These are phyloP conservation scores for Formica selysi DNA, from an alignment of 1,140 invertebrate genomes.

Conservation along the genomic window DNA sequence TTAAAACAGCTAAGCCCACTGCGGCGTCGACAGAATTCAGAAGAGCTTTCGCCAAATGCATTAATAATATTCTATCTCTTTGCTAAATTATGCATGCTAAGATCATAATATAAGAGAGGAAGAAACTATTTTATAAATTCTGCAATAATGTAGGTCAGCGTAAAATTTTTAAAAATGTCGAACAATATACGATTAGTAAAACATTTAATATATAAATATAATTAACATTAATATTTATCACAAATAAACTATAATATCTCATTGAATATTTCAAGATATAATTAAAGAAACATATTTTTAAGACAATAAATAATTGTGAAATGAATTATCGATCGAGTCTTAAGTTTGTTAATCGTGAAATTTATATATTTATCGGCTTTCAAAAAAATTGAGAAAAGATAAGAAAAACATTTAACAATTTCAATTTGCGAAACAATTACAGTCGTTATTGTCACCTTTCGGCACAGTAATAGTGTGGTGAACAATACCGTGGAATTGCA, in stretches of 20 bases:
- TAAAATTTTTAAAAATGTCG: background rate
- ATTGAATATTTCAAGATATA: background rate
- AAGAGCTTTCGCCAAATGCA: constrained; percentile 4
- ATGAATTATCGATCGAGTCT: background rate
- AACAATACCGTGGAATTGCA: constrained; percentile 11
- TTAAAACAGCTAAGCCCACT: constrained; percentile 47
- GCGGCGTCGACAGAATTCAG: constrained; percentile 18
- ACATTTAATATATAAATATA: background rate
- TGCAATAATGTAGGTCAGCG: background rate
- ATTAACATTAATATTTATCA: background rate
- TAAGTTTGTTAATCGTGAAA: background rate
- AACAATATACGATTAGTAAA: background rate
- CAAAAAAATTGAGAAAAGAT: background rate
- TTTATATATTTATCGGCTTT: background rate
- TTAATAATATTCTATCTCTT: constrained; percentile 41
- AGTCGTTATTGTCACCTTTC: background rate
- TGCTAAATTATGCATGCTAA: constrained; percentile 39
- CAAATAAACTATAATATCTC: constrained; percentile 1
- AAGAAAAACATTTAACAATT: constrained; percentile 35
- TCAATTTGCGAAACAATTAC: background rate
- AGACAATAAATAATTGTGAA: background rate
- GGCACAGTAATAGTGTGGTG: too few species aligned
- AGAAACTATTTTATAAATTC: background rate
- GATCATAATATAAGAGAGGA: constrained; percentile 18
- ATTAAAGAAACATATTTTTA: background rate